These are phyloP conservation scores for Ctenochaetus hawaiiensis DNA, from an alignment of 2,797 vertebrate genomes.

Conservation along the genomic window DNA sequence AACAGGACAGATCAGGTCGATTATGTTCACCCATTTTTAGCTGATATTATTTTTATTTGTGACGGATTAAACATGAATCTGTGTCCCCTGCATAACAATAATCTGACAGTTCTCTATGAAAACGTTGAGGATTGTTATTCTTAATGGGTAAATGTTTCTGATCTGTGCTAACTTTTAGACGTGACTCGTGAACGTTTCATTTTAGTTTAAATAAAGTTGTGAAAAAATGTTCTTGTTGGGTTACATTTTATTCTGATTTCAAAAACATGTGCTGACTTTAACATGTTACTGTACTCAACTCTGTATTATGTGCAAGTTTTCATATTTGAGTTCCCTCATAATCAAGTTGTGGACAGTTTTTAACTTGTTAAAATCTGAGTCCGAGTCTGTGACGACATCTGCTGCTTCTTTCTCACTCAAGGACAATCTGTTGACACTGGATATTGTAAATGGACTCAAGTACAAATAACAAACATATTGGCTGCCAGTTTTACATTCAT, in stretches of 20 bases:
- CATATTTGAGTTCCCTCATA: background rate
- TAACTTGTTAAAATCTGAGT: constrained; percentile 23
- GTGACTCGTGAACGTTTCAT: constrained; percentile 4
- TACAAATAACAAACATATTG: constrained; percentile 29
- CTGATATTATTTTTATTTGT: constrained; percentile 5
- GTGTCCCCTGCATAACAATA: background rate
- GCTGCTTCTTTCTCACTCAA: constrained; percentile 31
- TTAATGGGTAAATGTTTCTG: background rate
- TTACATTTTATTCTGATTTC: constrained; percentile 29
- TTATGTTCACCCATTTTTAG: background rate
- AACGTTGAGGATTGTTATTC: background rate
- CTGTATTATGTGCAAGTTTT: constrained; percentile 37
- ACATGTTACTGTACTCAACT: background rate
- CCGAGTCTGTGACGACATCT: constrained; percentile 34
- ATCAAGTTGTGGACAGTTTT: constrained; percentile 12
- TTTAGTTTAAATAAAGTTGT: constrained; percentile 37
- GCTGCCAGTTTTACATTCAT: constrained; percentile 11
- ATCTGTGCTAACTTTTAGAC: constrained; percentile 13
- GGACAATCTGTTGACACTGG: constrained; percentile 54
- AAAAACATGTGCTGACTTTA: constrained; percentile 19
- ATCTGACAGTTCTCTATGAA: background rate
- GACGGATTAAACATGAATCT: background rate
- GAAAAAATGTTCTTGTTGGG: constrained; percentile 13
- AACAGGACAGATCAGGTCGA: background rate
- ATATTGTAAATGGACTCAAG: constrained; percentile 31